Evolutionary conservation across 2,113 vertebrate genomes (phyloP), one percentile per base, ranked within the genome.

Genomic region (Cololabis saira): DNA sequence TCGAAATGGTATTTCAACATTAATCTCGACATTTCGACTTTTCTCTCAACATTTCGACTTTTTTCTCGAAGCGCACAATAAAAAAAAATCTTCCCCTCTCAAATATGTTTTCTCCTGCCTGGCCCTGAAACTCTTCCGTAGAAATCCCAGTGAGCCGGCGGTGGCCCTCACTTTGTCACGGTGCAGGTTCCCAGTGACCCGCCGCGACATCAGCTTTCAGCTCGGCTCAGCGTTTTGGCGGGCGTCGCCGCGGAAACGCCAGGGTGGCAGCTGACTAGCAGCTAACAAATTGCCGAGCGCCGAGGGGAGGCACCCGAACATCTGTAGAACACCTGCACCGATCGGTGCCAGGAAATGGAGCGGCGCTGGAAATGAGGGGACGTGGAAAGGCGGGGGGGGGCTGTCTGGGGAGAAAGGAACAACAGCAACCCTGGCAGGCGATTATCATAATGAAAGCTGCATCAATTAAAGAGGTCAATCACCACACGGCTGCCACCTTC

Each of bases 401-500:
- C 17, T 0, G 50, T 12, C 19, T 8, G 61, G 61, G 60, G 45
- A 66, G 67, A 77, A 62, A 0, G 53, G 74, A 74, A 74, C 84
- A 85, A 81, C 78, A 80, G 75, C 73, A 72, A 87, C 91, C 93
- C 93, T 94, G 94, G 93, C 94, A 93, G 91, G 82, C 89, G 93
- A 96, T 96, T 96, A 96, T 94, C 95, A 95, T 97, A 95, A 95
- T 95, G 96, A 97, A 95, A 95, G 95, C 93, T 92, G 93, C 94
- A 96, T 96, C 95, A 95, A 94, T 96, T 96, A 94, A 94, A 95
- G 83, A 57, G 91, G 93, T 93, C 94, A 93, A 92, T 95, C 93
- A 91, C 71, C 13, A 64, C 55, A 6, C 69, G 72, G 80, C 83
- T 68, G 92, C 93, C 91, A 91, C 90, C 94, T 95, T 96, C 95